Conservation (phyloP, 2,797 vertebrate genomes). For the Pseudocheirus occidentalis region DNA sequence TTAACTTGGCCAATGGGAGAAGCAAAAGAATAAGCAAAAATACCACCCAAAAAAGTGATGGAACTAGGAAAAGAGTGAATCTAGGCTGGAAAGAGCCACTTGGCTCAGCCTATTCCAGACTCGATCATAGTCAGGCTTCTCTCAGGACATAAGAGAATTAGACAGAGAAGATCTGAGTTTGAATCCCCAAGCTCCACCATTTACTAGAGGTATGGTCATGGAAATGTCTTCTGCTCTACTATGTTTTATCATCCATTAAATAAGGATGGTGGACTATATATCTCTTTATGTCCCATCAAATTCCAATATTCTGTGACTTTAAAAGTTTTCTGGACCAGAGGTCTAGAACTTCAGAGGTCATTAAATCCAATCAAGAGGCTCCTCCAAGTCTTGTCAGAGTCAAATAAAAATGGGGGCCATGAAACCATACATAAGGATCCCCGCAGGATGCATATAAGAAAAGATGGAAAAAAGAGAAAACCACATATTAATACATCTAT, state of each 20-base stretch:
- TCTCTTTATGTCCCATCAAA: background rate
- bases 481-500: background rate
- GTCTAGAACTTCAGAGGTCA: no score
- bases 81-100: background rate
- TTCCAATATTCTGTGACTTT: background rate
- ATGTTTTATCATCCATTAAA: background rate
- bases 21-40: background rate
- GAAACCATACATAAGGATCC: background rate
- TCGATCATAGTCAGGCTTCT: background rate
- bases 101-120: background rate
- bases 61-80: constrained; percentile 10
- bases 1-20: no score
- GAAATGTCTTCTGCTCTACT: background rate
- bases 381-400: background rate
- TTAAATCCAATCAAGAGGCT: no score
- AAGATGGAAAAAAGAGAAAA: background rate
- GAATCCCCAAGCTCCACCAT: no score
- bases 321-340: background rate
- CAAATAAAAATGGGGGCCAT: background rate
- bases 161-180: no score
- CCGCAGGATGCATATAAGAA: background rate
- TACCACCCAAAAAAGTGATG: constrained; percentile 9
- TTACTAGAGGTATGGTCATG: background rate
- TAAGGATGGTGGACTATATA: background rate
- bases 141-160: no score